Evolutionary conservation across 2,113 vertebrate species (phyloP).

Genomic region (Nibea albiflora): DNA sequence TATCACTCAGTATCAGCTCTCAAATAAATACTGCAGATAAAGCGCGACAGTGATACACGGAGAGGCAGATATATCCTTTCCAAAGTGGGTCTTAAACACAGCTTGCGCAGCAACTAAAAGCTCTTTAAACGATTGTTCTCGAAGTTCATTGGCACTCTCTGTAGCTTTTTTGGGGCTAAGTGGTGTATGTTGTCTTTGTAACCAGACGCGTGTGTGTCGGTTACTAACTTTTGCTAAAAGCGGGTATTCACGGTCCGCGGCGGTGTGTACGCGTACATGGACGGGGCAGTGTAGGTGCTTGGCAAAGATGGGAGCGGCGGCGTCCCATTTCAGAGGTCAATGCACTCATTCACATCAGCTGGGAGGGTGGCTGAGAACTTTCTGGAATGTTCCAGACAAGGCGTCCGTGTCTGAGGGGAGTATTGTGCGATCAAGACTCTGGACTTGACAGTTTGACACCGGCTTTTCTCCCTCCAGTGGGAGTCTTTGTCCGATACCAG

Average conservation of each 20-base stretch:
- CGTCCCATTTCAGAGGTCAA: slow-evolving; percentile 68
- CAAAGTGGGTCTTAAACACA: slow-evolving; percentile 10
- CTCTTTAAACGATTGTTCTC: slow-evolving; percentile 10
- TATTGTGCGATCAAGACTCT: slow-evolving; percentile 60
- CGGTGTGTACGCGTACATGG: background rate
- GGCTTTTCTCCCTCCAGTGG: slow-evolving; percentile 45
- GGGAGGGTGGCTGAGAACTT: slow-evolving; percentile 61
- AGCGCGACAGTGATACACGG: background rate
- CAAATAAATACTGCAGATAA: background rate
- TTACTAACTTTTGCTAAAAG: slow-evolving; percentile 1
- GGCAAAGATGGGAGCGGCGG: slow-evolving; percentile 23
- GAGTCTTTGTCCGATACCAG: slow-evolving; percentile 52
- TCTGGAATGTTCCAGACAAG: slow-evolving; percentile 78
- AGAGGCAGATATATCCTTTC: background rate
- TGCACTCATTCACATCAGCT: slow-evolving; percentile 69
- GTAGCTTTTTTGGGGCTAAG: slow-evolving; percentile 6
- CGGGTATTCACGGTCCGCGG: background rate
- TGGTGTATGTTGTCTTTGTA: slow-evolving; percentile 36
- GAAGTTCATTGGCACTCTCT: slow-evolving; percentile 12
- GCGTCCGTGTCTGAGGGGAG: slow-evolving; percentile 62
- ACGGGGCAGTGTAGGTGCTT: slow-evolving; percentile 13
- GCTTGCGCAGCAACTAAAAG: background rate
- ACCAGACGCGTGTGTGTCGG: background rate
- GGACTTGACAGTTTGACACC: slow-evolving; percentile 65
- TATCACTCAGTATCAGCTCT: slow-evolving; percentile 2